Evolutionary conservation across 2,113 vertebrate species (phyloP), one percentile per base, ranked within the genome.

Genomic region (Verasper variegatus): DNA sequence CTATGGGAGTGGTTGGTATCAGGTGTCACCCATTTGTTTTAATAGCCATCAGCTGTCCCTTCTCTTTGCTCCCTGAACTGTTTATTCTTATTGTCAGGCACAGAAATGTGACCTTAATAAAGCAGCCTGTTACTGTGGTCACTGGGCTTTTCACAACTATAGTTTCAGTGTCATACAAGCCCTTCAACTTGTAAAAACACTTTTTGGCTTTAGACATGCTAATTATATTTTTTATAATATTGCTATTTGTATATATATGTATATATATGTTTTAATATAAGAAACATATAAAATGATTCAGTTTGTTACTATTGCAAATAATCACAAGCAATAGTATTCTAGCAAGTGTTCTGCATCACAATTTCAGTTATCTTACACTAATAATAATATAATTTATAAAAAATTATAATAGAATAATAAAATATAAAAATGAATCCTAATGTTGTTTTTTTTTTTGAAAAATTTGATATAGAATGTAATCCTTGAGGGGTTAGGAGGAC

Each of bases 41-140:
- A 84, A 79, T 56, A 65, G 78, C 75, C 64, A 45, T 72, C 91
- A 92, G 92, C 88, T 92, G 91, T 89, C 74, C 18, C 54, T 23
- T 68, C 72, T 55, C 65, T 63, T 80, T 77, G 62, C 21, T 35
- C n/a, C 65, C 59, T 69, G 58, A 74, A 81, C 77, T 71, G 64
- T 80, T 74, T 79, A 81, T 63, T 84, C 60, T 69, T 81, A 77
- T 83, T 86, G 86, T 90, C 80, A 63, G 70, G 20, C 56, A 67
- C 73, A 69, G 64, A 72, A 35, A 68, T 73, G 52, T 76, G 24
- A 66, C 56, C 21, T 54, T 37, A 61, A 23, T 64, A 40, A 23
- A 58, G 63, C 21, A 67, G 35, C 31, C 26, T 18, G 27, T 71
- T 37, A 26, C 69, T 55, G 26, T 51, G 45, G 20, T 55, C 45